These are phyloP conservation scores for Pseudobourletiella spinata DNA, from an alignment of 1,140 invertebrate genomes.

Conservation along the genomic window DNA sequence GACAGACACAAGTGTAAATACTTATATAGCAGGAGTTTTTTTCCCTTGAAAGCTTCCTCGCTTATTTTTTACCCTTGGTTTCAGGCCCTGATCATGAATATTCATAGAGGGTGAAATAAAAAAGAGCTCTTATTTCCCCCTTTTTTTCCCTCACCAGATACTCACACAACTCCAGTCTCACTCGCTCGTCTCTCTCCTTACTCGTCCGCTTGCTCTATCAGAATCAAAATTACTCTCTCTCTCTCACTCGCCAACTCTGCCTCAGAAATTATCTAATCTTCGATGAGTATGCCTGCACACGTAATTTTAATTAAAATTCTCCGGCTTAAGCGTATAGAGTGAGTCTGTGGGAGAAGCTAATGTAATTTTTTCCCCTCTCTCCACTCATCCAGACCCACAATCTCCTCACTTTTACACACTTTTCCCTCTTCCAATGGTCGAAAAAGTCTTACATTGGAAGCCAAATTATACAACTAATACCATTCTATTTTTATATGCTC, in stretches of 20 bases:
- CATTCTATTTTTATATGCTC: too few relatives aligned
- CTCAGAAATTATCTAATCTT: constrained; percentile 33
- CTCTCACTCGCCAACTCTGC: background rate
- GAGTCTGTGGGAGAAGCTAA: constrained; percentile 14
- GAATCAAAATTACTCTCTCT: constrained; percentile 15
- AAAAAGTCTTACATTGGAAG: too few relatives aligned
- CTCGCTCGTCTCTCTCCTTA: background rate
- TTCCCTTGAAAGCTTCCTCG: background rate
- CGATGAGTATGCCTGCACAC: constrained; percentile 29
- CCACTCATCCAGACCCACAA: background rate
- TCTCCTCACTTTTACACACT: background rate
- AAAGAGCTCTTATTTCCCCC: constrained; percentile 27
- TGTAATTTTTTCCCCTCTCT: constrained; percentile 20
- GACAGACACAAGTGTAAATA: too few relatives aligned
- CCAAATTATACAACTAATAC: too few relatives aligned
- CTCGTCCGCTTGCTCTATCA: constrained; percentile 1
- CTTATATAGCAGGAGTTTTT: constrained; percentile 9
- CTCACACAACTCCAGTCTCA: background rate
- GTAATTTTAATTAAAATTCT: constrained; percentile 36
- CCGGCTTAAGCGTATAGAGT: constrained; percentile 17
- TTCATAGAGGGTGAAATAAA: constrained; percentile 25
- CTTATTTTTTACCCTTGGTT: constrained; percentile 8
- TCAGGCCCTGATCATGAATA: constrained; percentile 16
- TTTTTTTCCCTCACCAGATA: constrained; percentile 16
- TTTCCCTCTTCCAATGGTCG: too few relatives aligned